phyloP scores from a whole-genome alignment of 2,797 vertebrate genomes.

The Clarias laeviceps region DNA sequence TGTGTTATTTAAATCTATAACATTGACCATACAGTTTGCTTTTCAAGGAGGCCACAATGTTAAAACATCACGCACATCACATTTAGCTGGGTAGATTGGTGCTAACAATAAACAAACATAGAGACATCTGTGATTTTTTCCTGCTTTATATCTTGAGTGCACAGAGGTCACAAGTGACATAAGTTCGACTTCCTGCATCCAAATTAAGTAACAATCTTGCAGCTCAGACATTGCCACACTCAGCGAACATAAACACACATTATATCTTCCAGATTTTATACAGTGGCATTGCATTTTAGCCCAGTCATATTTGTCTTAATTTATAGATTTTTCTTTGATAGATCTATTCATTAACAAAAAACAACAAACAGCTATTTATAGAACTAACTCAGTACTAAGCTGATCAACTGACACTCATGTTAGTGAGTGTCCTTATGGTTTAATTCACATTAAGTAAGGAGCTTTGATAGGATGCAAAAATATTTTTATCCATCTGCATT shows the following conservation, averaged over 20 bases:
- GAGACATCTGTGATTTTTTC: not conserved
- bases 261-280: not conserved
- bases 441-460: not conserved
- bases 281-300: not conserved
- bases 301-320: not conserved
- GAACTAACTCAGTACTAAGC: not conserved
- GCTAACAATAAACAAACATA: not conserved
- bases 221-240: not conserved
- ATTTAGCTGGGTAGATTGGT: not conserved
- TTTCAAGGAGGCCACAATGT: not conserved
- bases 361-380: not conserved
- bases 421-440: not conserved
- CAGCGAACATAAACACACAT: too few relatives aligned
- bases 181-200: not conserved
- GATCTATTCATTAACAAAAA: not conserved
- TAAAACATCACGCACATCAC: not conserved
- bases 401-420: not conserved
- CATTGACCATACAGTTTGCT: not conserved
- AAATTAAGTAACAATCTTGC: not conserved
- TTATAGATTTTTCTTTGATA: not conserved
- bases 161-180: not conserved
- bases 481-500: not conserved
- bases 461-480: not conserved
- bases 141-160: not conserved
- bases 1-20: not conserved